phyloP scores from a whole-genome alignment of 2,797 vertebrate species.

The Orestias chungarensis region DNA sequence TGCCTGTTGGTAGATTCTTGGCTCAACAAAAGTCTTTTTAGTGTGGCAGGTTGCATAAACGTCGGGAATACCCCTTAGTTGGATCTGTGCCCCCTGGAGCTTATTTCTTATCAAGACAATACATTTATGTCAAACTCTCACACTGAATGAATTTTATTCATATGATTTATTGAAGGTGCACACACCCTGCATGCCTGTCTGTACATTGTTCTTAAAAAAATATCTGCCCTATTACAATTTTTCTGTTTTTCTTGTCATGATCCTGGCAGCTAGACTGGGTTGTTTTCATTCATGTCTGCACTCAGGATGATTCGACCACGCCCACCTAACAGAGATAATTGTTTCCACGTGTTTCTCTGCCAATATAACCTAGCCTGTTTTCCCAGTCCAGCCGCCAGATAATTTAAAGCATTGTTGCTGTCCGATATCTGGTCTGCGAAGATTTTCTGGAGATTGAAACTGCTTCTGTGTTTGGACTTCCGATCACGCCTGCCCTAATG shows the following conservation, averaged over 20 bases:
- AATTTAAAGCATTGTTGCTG: no score
- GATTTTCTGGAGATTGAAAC: no score
- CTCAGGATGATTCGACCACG: no score
- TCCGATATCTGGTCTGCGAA: no score
- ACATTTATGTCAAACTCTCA: conserved; percentile 21
- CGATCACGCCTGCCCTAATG: no score
- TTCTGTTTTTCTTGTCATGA: neutral
- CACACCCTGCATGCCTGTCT: neutral
- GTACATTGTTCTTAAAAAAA: neutral
- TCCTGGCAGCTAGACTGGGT: no score
- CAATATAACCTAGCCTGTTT: no score
- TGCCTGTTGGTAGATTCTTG: conserved; percentile 75
- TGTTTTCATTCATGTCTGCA: no score
- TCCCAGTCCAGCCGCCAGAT: no score
- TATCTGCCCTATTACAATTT: neutral
- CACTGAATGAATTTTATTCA: neutral
- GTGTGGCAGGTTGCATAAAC: conserved; percentile 75
- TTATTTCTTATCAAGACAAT: conserved; percentile 45
- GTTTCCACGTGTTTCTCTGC: no score
- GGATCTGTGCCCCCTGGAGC: conserved; percentile 30
- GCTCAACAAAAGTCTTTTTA: conserved; percentile 71
- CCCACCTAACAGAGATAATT: no score
- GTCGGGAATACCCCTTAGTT: conserved; percentile 64
- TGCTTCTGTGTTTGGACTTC: no score
- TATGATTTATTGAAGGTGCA: neutral